phyloP scores from a whole-genome alignment of 2,113 vertebrate genomes.

The Podiceps cristatus region DNA sequence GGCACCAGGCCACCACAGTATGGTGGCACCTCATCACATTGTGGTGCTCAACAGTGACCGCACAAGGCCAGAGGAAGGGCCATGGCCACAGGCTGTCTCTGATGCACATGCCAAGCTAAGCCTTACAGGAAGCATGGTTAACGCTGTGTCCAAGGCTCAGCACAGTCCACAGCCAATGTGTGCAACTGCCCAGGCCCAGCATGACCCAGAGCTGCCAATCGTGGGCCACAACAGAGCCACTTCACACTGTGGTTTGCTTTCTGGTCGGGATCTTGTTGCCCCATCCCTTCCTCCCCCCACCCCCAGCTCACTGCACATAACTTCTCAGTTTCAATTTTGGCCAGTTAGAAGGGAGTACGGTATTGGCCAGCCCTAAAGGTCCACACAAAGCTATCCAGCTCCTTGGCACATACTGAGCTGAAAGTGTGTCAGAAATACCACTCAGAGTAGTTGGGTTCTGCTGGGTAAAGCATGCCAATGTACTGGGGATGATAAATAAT shows the following conservation, averaged over 20 bases:
- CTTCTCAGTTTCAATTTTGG: not conserved
- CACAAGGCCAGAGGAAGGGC: not conserved
- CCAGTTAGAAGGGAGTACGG: not conserved
- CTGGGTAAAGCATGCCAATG: not conserved
- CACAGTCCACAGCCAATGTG: not conserved
- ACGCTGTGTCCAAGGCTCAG: not conserved
- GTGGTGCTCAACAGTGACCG: not conserved
- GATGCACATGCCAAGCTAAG: not conserved
- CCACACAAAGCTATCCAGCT: not conserved
- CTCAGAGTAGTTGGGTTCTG: not conserved
- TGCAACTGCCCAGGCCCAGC: not conserved
- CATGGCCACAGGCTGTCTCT: not conserved
- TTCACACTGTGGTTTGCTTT: not conserved
- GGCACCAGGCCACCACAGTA: not conserved
- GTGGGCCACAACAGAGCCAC: not conserved
- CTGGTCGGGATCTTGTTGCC: not conserved
- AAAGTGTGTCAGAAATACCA: not conserved
- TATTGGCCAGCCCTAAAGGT: not conserved
- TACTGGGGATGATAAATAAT: not conserved
- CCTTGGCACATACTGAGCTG: not conserved
- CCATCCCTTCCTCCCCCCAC: not conserved
- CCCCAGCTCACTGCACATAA: not conserved
- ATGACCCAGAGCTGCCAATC: not conserved
- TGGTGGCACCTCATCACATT: not conserved
- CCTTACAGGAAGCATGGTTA: not conserved